A percentile compares a stretch with the other conserved stretches of the same genome.
These are phyloP conservation scores for Eulithis prunata DNA, from an alignment of 2,888 invertebrate species.

Conservation along the genomic window DNA sequence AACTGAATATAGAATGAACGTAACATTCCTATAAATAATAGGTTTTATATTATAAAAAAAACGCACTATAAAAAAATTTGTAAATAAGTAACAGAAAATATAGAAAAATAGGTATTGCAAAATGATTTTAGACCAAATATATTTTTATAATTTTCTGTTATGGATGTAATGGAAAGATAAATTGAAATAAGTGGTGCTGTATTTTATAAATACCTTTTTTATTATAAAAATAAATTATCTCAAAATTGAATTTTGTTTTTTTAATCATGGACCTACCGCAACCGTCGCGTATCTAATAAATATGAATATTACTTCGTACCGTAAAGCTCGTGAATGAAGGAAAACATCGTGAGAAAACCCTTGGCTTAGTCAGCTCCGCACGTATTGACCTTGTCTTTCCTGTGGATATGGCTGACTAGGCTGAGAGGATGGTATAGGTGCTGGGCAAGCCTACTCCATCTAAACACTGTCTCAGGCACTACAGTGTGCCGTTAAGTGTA, in stretches of 20 bases:
- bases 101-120: not conserved
- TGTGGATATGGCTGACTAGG: no score
- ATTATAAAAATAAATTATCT: constrained; percentile 17
- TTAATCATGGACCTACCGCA: not conserved
- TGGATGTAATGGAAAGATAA: constrained; percentile 6
- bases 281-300: no score
- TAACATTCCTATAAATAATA: constrained; percentile 18
- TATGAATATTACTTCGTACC: no score
- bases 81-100: not conserved
- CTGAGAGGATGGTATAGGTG: no score
- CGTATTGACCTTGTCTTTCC: no score
- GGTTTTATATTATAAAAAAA: not conserved
- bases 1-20: constrained; percentile 5
- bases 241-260: constrained; percentile 3
- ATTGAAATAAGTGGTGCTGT: constrained; percentile 32
- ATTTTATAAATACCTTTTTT: constrained; percentile 29
- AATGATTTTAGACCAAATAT: not conserved
- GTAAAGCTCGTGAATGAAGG: no score
- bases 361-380: no score
- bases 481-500: no score
- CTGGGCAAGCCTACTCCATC: no score
- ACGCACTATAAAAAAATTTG: not conserved
- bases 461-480: no score
- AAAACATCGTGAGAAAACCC: no score
- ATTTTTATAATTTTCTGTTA: no score